phyloP scores from a whole-genome alignment of 2,113 vertebrate species.

The Pelecanoides urinatrix region DNA sequence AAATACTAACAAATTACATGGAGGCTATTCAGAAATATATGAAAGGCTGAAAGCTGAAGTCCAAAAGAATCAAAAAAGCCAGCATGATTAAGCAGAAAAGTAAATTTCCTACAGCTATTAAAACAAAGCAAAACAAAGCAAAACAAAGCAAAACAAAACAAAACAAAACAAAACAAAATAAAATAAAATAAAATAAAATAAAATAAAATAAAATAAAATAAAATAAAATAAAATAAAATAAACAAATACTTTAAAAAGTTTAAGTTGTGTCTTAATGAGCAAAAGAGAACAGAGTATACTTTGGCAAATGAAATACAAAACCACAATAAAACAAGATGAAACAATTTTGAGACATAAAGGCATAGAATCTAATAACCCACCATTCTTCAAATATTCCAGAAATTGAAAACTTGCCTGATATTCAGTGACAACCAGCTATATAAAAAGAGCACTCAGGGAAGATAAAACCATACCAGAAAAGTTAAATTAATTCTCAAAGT shows the following conservation, averaged over 20 bases:
- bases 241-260: background rate
- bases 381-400: slow-evolving; percentile 18
- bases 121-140: background rate
- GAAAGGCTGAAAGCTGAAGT: background rate
- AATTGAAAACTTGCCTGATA: slow-evolving; percentile 27
- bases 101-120: background rate
- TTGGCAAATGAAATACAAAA: slow-evolving; percentile 2
- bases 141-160: background rate
- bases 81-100: background rate
- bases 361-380: background rate
- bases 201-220: background rate
- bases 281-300: background rate
- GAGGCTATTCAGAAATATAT: background rate
- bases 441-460: background rate
- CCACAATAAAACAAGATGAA: background rate
- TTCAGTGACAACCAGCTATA: background rate
- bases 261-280: background rate
- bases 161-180: background rate
- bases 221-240: background rate
- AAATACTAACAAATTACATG: background rate
- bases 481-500: slow-evolving; percentile 4
- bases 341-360: background rate
- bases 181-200: background rate
- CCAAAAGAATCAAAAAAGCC: background rate
- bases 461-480: slow-evolving; percentile 20